Conservation (phyloP, 2,797 vertebrate species). For the Leptodactylus fallax region DNA sequence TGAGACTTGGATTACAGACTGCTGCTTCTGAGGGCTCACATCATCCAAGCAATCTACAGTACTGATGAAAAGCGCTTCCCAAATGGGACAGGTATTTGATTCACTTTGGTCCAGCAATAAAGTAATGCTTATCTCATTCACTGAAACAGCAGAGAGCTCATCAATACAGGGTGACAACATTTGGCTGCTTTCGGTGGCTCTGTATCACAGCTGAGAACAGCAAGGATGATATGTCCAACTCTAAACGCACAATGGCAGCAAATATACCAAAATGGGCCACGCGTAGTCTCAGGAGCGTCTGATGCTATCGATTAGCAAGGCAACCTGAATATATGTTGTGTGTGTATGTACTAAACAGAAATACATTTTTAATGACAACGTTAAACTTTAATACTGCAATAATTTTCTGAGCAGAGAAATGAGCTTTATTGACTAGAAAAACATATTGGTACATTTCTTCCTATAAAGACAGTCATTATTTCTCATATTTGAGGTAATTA, state of each 20-base stretch:
- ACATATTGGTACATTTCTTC: constrained; percentile 4
- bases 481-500: constrained; percentile 10
- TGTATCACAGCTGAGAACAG: constrained; percentile 19
- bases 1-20: constrained; percentile 11
- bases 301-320: constrained; percentile 22
- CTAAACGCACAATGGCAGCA: constrained; percentile 15
- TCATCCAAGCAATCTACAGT: constrained; percentile 22
- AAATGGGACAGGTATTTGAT: constrained; percentile 44
- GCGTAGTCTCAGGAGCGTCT: not conserved
- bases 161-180: constrained; percentile 41
- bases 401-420: constrained; percentile 25
- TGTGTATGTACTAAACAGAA: constrained; percentile 1
- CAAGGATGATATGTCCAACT: constrained; percentile 35
- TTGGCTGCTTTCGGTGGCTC: constrained; percentile 25
- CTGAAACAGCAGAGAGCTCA: constrained; percentile 26
- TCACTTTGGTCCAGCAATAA: constrained; percentile 38
- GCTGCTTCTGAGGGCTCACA: not conserved
- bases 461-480: not conserved
- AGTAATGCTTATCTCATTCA: constrained; percentile 47
- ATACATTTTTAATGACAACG: constrained; percentile 41
- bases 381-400: constrained; percentile 38
- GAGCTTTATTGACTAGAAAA: constrained; percentile 31
- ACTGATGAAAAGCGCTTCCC: constrained; percentile 49
- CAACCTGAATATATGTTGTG: constrained; percentile 10
- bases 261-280: not conserved